Evolutionary conservation across 2,797 vertebrate genomes (phyloP).

Genomic region (Etheostoma perlongum): DNA sequence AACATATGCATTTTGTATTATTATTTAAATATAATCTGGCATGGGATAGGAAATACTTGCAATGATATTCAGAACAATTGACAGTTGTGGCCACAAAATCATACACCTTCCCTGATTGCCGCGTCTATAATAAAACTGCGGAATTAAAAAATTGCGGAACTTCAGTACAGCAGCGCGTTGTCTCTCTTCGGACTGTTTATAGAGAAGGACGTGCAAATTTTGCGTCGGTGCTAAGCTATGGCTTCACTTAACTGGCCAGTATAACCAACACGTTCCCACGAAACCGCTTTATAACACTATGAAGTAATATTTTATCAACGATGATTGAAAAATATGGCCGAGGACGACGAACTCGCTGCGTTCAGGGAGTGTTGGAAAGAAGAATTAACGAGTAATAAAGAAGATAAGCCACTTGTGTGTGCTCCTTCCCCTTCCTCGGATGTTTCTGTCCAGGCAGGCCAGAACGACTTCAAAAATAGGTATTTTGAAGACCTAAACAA

Average conservation of each 20-base stretch:
- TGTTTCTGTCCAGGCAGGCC: constrained; percentile 4
- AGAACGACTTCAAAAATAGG: constrained; percentile 36
- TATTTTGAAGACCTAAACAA: constrained; percentile 66
- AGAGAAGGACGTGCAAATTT: constrained; percentile 47
- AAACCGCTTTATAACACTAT: not conserved
- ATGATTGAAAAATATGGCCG: constrained; percentile 75
- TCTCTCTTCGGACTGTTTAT: constrained; percentile 72
- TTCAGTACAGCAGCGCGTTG: not conserved
- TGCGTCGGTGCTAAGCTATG: not conserved
- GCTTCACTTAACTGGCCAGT: fast-evolving
- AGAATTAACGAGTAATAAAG: constrained; percentile 67
- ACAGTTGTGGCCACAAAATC: not conserved
- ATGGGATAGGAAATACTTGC: fast-evolving
- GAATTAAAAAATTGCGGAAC: constrained; percentile 75
- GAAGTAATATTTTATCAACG: not conserved
- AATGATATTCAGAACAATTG: not conserved
- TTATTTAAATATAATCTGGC: not conserved
- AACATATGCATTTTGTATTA: not conserved
- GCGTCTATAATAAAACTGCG: constrained; percentile 52
- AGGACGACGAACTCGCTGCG: constrained; percentile 75
- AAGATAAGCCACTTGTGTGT: constrained; percentile 7
- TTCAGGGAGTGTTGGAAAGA: constrained; percentile 84
- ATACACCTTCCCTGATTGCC: fast-evolving
- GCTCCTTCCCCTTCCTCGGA: constrained; percentile 5
- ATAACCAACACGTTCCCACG: fast-evolving